Evolutionary conservation across 2,113 vertebrate species (phyloP).

Genomic region (Passer montanus): DNA sequence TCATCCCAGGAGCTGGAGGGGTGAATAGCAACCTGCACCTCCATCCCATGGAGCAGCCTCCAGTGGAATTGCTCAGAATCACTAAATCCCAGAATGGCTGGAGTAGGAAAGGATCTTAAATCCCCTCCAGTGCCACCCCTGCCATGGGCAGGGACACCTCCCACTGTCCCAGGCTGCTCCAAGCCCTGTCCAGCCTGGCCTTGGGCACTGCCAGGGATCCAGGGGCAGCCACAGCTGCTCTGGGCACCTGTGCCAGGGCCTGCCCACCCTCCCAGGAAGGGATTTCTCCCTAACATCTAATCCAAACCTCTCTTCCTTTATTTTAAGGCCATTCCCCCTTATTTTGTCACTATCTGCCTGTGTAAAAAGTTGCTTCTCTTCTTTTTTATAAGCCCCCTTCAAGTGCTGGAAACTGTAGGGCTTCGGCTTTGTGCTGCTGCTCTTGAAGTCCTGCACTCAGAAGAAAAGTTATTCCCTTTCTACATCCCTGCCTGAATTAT

Average conservation of each 20-base stretch:
- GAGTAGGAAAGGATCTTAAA: not conserved
- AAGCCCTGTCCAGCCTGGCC: not conserved
- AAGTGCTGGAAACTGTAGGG: not conserved
- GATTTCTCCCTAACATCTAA: not conserved
- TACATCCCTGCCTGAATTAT: not conserved
- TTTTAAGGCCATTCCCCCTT: not conserved
- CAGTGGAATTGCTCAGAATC: not conserved
- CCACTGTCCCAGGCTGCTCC: not conserved
- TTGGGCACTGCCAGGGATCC: not conserved
- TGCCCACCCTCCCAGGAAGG: rapidly evolving
- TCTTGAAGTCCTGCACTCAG: not conserved
- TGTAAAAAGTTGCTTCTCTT: not conserved
- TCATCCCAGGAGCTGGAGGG: not conserved
- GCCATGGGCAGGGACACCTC: not conserved
- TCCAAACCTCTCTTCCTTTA: not conserved
- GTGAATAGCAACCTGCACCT: not conserved
- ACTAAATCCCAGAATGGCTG: not conserved
- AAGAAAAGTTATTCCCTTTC: constrained; percentile 35
- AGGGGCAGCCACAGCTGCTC: not conserved
- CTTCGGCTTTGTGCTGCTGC: not conserved
- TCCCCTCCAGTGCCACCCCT: rapidly evolving
- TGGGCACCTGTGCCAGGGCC: not conserved
- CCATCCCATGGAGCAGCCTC: not conserved
- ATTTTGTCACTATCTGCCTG: not conserved
- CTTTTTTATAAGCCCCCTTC: not conserved